phyloP scores from a whole-genome alignment of 1,140 invertebrate genomes.

The Drosophila kikkawai region DNA sequence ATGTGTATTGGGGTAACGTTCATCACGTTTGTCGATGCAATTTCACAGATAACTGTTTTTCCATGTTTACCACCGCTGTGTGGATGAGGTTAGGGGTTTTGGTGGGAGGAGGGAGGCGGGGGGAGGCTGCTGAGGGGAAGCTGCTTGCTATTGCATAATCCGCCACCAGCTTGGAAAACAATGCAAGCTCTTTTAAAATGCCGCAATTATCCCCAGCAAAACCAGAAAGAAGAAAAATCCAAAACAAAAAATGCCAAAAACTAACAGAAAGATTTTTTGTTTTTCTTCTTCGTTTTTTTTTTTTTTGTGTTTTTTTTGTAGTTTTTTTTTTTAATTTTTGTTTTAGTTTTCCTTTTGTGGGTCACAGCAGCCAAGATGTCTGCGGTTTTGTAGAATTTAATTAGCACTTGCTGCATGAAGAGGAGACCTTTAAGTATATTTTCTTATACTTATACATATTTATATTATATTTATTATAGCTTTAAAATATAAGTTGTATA shows the following conservation, averaged over 20 bases:
- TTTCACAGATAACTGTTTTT: slow-evolving; percentile 82
- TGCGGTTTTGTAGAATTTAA: slow-evolving; percentile 60
- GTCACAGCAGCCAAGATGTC: slow-evolving; percentile 51
- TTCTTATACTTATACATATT: neutral
- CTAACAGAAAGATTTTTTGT: slow-evolving; percentile 42
- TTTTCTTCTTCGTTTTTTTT: slow-evolving; percentile 2
- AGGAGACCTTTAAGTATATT: neutral
- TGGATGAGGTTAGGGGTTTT: slow-evolving; percentile 3
- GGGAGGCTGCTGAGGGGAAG: slow-evolving; percentile 29
- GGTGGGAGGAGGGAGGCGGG: neutral
- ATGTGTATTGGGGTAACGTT: slow-evolving; percentile 78
- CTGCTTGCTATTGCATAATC: slow-evolving; percentile 66
- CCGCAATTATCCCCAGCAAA: slow-evolving; percentile 73
- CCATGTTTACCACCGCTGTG: slow-evolving; percentile 68
- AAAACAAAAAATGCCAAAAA: slow-evolving; percentile 27
- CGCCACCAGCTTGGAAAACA: slow-evolving; percentile 64
- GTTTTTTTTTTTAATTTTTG: neutral
- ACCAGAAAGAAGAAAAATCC: slow-evolving; percentile 42
- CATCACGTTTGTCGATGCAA: slow-evolving; percentile 82
- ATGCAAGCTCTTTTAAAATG: slow-evolving; percentile 77
- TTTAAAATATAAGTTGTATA: neutral
- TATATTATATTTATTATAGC: neutral
- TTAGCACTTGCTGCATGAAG: slow-evolving; percentile 1
- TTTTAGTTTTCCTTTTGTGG: slow-evolving; percentile 50
- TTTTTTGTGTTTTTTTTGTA: neutral